Conservation (phyloP, 2,113 vertebrate genomes). For the Rhea pennata region DNA sequence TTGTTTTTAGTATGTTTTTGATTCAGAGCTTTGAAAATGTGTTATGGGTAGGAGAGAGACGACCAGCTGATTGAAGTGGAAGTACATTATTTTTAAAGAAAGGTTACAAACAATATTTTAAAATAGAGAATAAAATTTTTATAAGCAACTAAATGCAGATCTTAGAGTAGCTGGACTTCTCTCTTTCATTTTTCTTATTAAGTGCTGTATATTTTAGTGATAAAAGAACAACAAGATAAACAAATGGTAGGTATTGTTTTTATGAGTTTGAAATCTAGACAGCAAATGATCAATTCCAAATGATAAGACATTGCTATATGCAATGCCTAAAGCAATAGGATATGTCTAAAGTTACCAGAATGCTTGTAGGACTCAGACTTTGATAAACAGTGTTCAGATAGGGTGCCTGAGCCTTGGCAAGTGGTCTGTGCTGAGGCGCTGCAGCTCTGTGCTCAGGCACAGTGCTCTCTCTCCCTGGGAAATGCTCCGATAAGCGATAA, state of each 20-base stretch:
- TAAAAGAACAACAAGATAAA: neutral
- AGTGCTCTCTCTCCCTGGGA: neutral
- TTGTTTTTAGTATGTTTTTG: neutral
- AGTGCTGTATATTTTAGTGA: neutral
- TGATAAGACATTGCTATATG: rapidly evolving
- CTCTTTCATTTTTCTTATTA: neutral
- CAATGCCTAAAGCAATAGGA: neutral
- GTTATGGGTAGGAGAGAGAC: neutral
- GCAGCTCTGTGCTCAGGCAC: neutral
- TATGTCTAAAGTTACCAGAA: neutral
- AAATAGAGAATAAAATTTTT: neutral
- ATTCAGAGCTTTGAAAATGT: neutral
- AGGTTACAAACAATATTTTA: neutral
- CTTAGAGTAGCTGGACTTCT: neutral
- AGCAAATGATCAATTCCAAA: neutral
- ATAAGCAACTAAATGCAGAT: neutral
- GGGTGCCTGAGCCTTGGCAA: neutral
- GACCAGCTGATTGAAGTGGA: neutral
- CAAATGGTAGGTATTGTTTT: neutral
- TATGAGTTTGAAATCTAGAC: neutral
- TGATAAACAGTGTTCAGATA: rapidly evolving
- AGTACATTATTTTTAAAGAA: neutral
- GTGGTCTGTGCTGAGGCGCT: neutral
- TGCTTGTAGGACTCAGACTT: neutral
- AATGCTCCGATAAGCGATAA: rapidly evolving